Conservation (phyloP, 2,797 vertebrate species). For the Picus viridis region DNA sequence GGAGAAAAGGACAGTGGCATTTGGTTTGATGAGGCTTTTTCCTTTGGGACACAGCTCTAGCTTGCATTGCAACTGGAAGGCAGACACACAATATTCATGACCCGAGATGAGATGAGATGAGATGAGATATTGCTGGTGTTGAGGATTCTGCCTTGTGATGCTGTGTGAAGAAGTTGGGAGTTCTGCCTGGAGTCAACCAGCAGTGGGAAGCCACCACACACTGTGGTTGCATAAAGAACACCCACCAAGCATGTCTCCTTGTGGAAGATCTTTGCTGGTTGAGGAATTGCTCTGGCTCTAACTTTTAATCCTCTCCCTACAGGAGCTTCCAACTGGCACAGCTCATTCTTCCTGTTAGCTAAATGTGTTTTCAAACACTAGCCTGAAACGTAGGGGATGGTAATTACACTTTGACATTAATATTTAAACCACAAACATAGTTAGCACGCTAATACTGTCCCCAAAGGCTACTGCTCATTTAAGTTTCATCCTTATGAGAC, state of each 20-base stretch:
- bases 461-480: conserved; percentile 73
- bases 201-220: neutral
- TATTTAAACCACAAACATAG: conserved; percentile 82
- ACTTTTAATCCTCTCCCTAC: neutral
- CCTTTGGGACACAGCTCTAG: neutral
- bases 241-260: neutral
- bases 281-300: neutral
- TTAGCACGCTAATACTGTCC: conserved; percentile 73
- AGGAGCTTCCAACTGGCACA: conserved; percentile 18
- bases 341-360: conserved; percentile 45
- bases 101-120: neutral
- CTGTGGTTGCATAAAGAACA: neutral
- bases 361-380: conserved; percentile 55
- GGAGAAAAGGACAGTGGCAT: neutral
- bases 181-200: neutral
- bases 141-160: neutral
- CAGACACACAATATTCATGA: neutral
- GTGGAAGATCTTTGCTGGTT: neutral
- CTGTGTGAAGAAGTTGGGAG: neutral
- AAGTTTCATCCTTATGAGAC: conserved; percentile 73
- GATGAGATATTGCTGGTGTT: neutral
- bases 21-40: neutral
- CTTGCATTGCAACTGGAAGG: neutral
- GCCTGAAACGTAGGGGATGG: conserved; percentile 50
- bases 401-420: conserved; percentile 79